Base-by-base conservation (phyloP, 2,113 vertebrate genomes). In the Pangasianodon gigas region DNA sequence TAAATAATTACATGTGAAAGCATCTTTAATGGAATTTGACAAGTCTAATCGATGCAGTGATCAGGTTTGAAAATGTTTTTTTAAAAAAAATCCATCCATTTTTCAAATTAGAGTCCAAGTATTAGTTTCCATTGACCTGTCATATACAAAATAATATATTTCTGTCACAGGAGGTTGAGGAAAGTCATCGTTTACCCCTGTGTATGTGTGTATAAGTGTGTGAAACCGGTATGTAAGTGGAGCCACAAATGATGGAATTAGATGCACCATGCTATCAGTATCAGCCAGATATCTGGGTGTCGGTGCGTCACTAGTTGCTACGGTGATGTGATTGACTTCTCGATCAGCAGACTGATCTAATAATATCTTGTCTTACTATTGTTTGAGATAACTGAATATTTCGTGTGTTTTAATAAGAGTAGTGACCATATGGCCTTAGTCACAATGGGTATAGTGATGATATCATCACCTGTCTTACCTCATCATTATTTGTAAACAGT, bases 401-500 rank as follows among this genome's bases (percentile, higher is more conserved):
- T 41, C 6, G 8, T 46, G 5, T n/a, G 29, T 3, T 37, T 37
- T 37, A 19, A 32, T 32, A 58, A 84, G 19, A 60, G 32, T 60
- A 41, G 54, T 41, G 32, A 41, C 32, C 80, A 56, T 26, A 84
- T 6, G 32, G 81, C 9, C 82, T 44, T 60, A 60, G 82, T 60
- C 54, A 0, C 37, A 60, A 60, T 9, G n/a, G 32, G 19, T 37
- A 37, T 18, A 54, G 29, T 54, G 29, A 81, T 58, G 52, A 84
- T 41, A 32, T 58, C 52, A 83, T 83, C 32, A 18, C 6, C n/a
- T 83, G 81, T 54, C 32, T 84, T 84, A 60, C 32, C 7, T 84
- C 56, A 62, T 84, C 10, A 58, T 84, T 84, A 84, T 84, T 62
- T 84, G 82, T 84, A 62, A 84, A 84, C 82, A 84, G 82, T 60